phyloP scores from a whole-genome alignment of 2,113 vertebrate genomes.

The Dasyornis broadbenti region DNA sequence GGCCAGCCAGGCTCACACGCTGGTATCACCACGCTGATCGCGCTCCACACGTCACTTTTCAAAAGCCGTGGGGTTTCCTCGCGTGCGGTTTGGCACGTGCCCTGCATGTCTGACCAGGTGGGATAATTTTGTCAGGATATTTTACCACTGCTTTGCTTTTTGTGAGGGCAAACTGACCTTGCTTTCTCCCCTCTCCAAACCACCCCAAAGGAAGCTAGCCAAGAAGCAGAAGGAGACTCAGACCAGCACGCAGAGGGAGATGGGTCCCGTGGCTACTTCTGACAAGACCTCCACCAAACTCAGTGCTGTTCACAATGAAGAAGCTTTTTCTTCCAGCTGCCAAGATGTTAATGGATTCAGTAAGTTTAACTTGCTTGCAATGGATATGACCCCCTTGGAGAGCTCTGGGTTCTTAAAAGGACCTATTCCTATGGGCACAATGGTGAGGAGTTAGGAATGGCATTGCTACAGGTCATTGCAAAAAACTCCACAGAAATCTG shows the following conservation, averaged over 20 bases:
- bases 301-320: conserved; percentile 89
- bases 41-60: neutral
- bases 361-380: conserved; percentile 76
- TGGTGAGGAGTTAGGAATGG: neutral
- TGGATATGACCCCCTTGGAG: conserved; percentile 48
- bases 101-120: conserved; percentile 9
- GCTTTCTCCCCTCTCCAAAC: conserved; percentile 71
- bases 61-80: neutral
- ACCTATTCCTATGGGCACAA: conserved; percentile 11
- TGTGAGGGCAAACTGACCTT: conserved; percentile 56
- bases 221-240: conserved; percentile 99
- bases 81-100: neutral
- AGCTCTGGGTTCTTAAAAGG: conserved; percentile 29
- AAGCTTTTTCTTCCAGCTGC: conserved; percentile 91
- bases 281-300: conserved; percentile 91
- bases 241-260: conserved; percentile 93
- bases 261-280: conserved; percentile 85
- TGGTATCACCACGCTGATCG: neutral
- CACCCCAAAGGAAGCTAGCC: conserved; percentile 89
- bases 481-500: neutral
- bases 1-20: neutral
- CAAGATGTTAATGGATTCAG: conserved; percentile 96
- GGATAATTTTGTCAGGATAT: neutral
- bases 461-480: neutral
- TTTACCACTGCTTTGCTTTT: neutral